Evolutionary conservation across 2,113 vertebrate species (phyloP), one percentile per base, ranked within the genome.

Genomic region (Eretmochelys imbricata): DNA sequence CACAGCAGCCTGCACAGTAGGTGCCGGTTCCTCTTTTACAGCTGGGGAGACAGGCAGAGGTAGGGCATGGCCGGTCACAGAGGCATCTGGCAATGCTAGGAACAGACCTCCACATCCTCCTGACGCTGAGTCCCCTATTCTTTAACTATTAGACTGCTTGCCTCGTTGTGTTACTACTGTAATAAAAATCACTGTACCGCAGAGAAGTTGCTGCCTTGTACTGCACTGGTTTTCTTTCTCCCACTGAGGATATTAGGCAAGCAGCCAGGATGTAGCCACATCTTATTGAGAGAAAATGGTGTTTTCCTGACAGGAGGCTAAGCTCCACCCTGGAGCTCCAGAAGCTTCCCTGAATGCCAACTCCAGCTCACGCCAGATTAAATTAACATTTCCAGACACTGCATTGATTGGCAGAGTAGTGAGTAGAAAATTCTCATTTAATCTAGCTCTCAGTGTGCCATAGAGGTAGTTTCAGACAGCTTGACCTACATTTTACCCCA

Each of bases 351-450:
- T 91, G 91, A 69, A 51, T 95, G 85, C 89, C 93, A 97, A 53
- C 78, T 89, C 80, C 87, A 87, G 81, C 78, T 96, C 54, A 20
- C 89, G 95, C 91, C 94, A 89, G 94, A 95, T 97, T 96, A 97
- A 96, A 97, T 95, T 90, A 94, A 95, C 92, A 79, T 97, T 96
- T 96, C 80, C 96, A 94, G 93, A 96, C 96, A 80, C 89, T 95
- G 80, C 57, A 38, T 76, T 89, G 96, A 97, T 75, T 96, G 94
- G 90, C 94, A 96, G 93, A 76, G 0, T 53, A 91, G 83, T 89
- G 93, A 96, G 91, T 89, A 95, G 98, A 97, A 98, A 98, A 97
- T 97, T 93, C 96, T 54, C 2, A 25, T 94, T 96, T 96, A 97
- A 97, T 96, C 86, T 89, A 49, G 31, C 88, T 93, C 89, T 85